phyloP scores from a whole-genome alignment of 2,888 invertebrate species.

The Nowickia ferox region DNA sequence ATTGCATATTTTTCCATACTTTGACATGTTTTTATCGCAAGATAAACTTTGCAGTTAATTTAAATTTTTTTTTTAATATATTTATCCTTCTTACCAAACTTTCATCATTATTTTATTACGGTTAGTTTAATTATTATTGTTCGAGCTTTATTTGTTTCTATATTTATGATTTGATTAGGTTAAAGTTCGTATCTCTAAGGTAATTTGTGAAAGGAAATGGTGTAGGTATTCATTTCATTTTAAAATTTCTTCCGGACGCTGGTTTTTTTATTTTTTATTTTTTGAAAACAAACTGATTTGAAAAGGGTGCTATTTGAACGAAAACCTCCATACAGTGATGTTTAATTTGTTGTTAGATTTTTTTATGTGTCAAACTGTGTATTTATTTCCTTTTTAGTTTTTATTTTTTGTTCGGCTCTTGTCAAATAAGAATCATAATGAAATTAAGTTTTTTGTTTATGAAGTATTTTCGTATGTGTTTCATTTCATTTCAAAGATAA shows the following conservation, averaged over 20 bases:
- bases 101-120: too few relatives aligned
- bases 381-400: slow-evolving; percentile 1
- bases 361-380: neutral
- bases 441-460: slow-evolving; percentile 44
- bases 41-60: too few relatives aligned
- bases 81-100: too few relatives aligned
- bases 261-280: too few relatives aligned
- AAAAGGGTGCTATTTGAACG: slow-evolving; percentile 29
- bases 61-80: too few relatives aligned
- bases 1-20: too few relatives aligned
- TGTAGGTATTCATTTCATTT: neutral
- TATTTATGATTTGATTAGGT: too few relatives aligned
- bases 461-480: slow-evolving; percentile 28
- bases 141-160: too few relatives aligned
- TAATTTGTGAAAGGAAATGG: neutral
- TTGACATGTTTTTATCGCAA: too few relatives aligned
- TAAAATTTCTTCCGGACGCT: neutral
- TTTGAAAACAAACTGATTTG: slow-evolving; percentile 1
- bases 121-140: too few relatives aligned
- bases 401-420: slow-evolving; percentile 2
- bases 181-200: too few relatives aligned
- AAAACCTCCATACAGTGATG: neutral
- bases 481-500: slow-evolving; percentile 36
- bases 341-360: slow-evolving; percentile 8
- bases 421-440: slow-evolving; percentile 36